These are phyloP conservation scores for Anthoptus insignis DNA, from an alignment of 2,888 invertebrate species.

Conservation along the genomic window DNA sequence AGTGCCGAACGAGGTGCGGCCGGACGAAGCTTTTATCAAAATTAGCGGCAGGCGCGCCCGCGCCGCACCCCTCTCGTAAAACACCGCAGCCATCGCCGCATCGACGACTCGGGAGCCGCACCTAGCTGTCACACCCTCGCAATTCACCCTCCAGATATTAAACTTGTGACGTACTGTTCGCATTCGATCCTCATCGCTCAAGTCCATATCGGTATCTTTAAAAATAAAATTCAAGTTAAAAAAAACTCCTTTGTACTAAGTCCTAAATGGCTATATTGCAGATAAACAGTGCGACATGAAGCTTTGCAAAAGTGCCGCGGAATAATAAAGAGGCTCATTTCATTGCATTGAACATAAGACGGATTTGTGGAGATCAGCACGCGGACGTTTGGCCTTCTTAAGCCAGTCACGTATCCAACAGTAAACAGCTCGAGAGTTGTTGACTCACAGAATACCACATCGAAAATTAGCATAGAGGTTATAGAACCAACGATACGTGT, in stretches of 20 bases:
- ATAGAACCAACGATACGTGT: background rate
- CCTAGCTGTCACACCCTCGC: slow-evolving; percentile 76
- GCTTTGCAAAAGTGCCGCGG: slow-evolving; percentile 50
- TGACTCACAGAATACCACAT: slow-evolving; percentile 35
- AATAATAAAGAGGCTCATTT: slow-evolving; percentile 52
- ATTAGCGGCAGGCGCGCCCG: slow-evolving; percentile 80
- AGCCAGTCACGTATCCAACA: slow-evolving; percentile 43
- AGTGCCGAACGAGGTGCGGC: slow-evolving; percentile 69
- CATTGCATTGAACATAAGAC: slow-evolving; percentile 42
- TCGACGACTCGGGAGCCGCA: slow-evolving; percentile 72
- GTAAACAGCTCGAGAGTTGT: slow-evolving; percentile 34
- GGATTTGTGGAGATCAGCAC: slow-evolving; percentile 50
- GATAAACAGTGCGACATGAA: slow-evolving; percentile 51
- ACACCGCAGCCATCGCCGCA: slow-evolving; percentile 77
- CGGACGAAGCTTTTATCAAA: slow-evolving; percentile 85
- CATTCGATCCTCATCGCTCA: slow-evolving; percentile 7
- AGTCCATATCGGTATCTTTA: too few relatives aligned
- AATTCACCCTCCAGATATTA: slow-evolving; percentile 60
- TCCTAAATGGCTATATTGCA: slow-evolving; percentile 54
- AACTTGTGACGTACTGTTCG: slow-evolving; percentile 29
- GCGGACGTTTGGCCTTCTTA: slow-evolving; percentile 32
- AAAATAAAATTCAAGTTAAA: too few relatives aligned
- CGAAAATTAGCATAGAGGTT: slow-evolving; percentile 30
- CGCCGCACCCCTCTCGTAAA: slow-evolving; percentile 83
- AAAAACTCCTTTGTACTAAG: slow-evolving; percentile 34